Evolutionary conservation across 2,888 invertebrate genomes (phyloP).

Genomic region (Sesia bembeciformis): DNA sequence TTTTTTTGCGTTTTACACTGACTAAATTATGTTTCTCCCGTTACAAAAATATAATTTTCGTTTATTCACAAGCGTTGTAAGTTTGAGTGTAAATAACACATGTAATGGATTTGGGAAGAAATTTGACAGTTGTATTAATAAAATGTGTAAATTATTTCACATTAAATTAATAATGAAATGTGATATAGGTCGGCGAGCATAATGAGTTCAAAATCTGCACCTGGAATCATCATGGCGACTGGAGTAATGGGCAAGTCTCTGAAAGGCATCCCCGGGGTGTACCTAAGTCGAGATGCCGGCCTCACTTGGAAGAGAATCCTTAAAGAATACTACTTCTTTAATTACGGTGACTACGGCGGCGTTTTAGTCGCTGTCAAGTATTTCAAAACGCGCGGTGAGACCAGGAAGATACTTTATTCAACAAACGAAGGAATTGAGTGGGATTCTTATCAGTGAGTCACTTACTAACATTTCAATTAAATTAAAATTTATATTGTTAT

Average conservation of each 20-base stretch:
- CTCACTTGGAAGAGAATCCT: conserved; percentile 87
- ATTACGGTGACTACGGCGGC: conserved; percentile 94
- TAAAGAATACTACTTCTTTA: conserved; percentile 87
- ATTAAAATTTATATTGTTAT: not conserved
- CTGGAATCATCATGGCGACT: conserved; percentile 90
- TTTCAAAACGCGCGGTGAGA: conserved; percentile 84
- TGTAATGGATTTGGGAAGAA: no score
- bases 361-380: conserved; percentile 89
- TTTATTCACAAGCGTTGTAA: no score
- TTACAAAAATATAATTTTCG: no score
- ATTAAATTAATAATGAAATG: no score
- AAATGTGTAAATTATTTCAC: no score
- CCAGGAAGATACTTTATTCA: conserved; percentile 86
- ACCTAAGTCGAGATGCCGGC: conserved; percentile 87
- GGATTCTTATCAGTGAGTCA: conserved; percentile 76
- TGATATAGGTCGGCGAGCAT: conserved; percentile 80
- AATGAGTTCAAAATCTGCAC: conserved; percentile 89
- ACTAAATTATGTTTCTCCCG: no score
- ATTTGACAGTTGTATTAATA: no score
- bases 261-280: conserved; percentile 87
- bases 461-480: not conserved
- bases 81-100: no score
- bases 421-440: conserved; percentile 90
- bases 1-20: no score
- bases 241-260: conserved; percentile 85